A percentile compares a stretch with the other conserved stretches of the same genome.
Evolutionary conservation across 2,113 vertebrate species (phyloP).

Genomic region (Hirundichthys speculiger): DNA sequence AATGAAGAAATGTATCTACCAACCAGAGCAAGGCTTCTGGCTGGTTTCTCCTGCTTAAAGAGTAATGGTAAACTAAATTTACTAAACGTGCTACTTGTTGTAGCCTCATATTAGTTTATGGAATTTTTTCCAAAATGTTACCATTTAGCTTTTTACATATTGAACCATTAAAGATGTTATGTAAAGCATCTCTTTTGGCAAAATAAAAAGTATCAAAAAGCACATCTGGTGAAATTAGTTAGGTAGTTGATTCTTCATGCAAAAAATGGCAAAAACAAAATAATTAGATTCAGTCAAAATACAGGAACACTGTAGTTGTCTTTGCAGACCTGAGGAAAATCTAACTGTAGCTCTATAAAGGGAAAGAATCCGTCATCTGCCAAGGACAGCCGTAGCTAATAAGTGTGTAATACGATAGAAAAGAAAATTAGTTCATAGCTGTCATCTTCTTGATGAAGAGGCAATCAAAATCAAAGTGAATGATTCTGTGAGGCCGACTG

Average conservation of each 20-base stretch:
- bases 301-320: constrained; percentile 33
- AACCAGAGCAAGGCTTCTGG: no score
- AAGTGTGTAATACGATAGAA: constrained; percentile 78
- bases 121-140: no score
- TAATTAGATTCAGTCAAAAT: constrained; percentile 33
- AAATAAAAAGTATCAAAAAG: constrained; percentile 6
- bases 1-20: no score
- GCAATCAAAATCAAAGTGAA: constrained; percentile 81
- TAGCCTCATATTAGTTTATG: no score
- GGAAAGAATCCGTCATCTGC: constrained; percentile 68
- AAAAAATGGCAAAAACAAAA: constrained; percentile 45
- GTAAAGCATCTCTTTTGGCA: no score
- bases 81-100: no score
- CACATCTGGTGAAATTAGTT: constrained; percentile 25
- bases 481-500: constrained; percentile 76
- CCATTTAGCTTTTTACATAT: no score
- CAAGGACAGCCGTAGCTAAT: constrained; percentile 75
- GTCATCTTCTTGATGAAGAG: constrained; percentile 79
- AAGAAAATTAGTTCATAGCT: constrained; percentile 78
- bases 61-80: no score
- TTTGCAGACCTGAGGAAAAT: constrained; percentile 61
- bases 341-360: constrained; percentile 57
- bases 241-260: constrained; percentile 30
- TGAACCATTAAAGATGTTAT: no score
- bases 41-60: no score